phyloP scores from a whole-genome alignment of 2,113 vertebrate species.

The Elephas maximus region DNA sequence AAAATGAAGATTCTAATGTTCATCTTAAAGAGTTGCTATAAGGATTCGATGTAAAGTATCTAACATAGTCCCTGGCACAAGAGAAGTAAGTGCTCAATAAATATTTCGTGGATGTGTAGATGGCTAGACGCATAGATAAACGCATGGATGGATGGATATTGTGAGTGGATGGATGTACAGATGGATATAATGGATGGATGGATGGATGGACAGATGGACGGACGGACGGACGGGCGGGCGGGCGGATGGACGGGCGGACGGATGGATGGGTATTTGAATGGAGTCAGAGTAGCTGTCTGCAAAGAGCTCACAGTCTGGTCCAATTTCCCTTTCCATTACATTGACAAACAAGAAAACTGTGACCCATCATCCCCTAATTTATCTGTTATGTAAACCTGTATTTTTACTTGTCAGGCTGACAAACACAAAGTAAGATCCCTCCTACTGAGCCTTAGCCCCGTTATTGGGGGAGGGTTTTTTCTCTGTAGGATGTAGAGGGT shows the following conservation, averaged over 20 bases:
- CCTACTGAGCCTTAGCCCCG: not conserved
- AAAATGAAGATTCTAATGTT: not conserved
- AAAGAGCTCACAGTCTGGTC: not conserved
- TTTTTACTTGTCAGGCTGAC: constrained; percentile 11
- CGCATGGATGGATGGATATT: not conserved
- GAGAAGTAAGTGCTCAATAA: not conserved
- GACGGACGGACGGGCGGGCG: not conserved
- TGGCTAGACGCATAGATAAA: too few relatives aligned
- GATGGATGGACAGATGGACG: not conserved
- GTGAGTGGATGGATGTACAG: not conserved
- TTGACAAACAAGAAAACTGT: constrained; percentile 33
- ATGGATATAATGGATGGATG: not conserved
- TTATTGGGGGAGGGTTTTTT: not conserved
- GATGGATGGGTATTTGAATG: not conserved
- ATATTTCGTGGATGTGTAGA: not conserved
- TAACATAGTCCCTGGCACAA: not conserved
- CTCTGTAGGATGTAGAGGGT: not conserved
- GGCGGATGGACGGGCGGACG: not conserved
- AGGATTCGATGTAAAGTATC: not conserved
- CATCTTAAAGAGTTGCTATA: not conserved
- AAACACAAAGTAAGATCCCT: not conserved
- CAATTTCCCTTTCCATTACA: not conserved
- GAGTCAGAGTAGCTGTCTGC: not conserved
- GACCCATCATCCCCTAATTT: not conserved
- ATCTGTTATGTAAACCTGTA: not conserved